Evolutionary conservation across 1,140 invertebrate species (phyloP), one percentile per base, ranked within the genome.

Genomic region (Saccostrea cuccullata): DNA sequence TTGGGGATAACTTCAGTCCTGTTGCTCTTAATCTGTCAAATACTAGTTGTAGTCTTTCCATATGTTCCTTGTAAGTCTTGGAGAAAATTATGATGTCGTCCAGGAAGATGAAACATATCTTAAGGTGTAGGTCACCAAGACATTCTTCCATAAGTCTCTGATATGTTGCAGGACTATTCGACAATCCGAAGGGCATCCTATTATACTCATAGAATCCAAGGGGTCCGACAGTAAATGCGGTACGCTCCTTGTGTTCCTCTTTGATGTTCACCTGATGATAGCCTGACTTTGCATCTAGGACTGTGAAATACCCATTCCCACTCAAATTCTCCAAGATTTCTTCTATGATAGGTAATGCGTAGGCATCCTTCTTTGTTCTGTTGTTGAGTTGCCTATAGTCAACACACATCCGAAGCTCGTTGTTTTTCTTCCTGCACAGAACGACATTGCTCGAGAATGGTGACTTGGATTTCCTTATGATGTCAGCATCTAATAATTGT

Each of bases 21-120:
- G 20, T n/a, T 30, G 64, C 12, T 60, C 77, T 73, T 9, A 87
- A 30, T 58, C 86, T 15, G 20, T 87, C 47, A 58, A 58, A 87
- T 26, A 87, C 91, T 67, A 90, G 86, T 17, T 83, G 23, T 1
- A 96, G 55, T 47, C 94, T 82, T n/a, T 89, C 70, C 0, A 96
- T 67, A 89, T 96, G 96, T 26, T 95, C 92, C 8, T 95, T 93
- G 70, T 93, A 93, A 6, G 90, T 89, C 70, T 26, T 40, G 0
- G 83, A 67, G 60, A 86, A 87, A 15, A 89, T 87, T 23, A 90
- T 84, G 8, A 90, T 12, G 55, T 90, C 89, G 88, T 90, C 89
- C 5, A 89, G 55, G 67, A 82, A 90, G n/a, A 88, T 86, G 8
- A 90, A 83, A 58, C 86, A 90, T 15, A 86, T 86, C 5, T 36